phyloP scores from a whole-genome alignment of 1,140 invertebrate genomes.

The Hyphantria cunea region DNA sequence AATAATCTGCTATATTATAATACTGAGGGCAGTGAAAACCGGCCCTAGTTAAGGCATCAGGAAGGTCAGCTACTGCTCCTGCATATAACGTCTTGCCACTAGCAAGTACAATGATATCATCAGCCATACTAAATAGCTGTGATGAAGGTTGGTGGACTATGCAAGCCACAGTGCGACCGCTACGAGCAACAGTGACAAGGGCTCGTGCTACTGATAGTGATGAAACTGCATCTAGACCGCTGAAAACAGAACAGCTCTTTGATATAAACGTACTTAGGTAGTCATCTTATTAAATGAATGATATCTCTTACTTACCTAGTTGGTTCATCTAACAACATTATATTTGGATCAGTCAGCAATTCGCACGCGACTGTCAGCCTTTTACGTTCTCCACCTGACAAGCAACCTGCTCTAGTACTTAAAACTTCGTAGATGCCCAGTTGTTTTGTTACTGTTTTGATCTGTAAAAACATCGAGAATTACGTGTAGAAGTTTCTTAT shows the following conservation, averaged over 20 bases:
- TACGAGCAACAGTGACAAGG: conserved; percentile 85
- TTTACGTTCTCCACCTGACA: conserved; percentile 94
- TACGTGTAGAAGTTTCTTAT: background rate
- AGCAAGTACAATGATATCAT: conserved; percentile 84
- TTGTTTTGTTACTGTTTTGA: conserved; percentile 82
- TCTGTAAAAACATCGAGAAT: conserved; percentile 64
- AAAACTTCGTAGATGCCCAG: conserved; percentile 84
- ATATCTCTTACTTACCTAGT: conserved; percentile 80
- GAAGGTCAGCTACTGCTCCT: conserved; percentile 81
- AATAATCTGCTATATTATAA: conserved; percentile 87
- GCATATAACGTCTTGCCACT: conserved; percentile 84
- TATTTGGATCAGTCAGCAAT: conserved; percentile 90
- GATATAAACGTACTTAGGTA: background rate
- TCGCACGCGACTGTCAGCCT: conserved; percentile 92
- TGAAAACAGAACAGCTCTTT: conserved; percentile 49
- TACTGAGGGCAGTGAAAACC: conserved; percentile 84
- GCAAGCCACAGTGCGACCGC: conserved; percentile 91
- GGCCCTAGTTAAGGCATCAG: conserved; percentile 75
- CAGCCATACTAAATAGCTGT: conserved; percentile 88
- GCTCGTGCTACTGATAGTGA: conserved; percentile 87
- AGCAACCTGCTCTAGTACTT: conserved; percentile 84
- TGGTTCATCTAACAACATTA: conserved; percentile 87
- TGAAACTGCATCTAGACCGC: conserved; percentile 89
- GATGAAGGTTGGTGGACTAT: conserved; percentile 96
- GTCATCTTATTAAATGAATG: background rate